These are phyloP conservation scores for Tiaroga cobitis DNA, from an alignment of 2,797 vertebrate genomes.

Conservation along the genomic window DNA sequence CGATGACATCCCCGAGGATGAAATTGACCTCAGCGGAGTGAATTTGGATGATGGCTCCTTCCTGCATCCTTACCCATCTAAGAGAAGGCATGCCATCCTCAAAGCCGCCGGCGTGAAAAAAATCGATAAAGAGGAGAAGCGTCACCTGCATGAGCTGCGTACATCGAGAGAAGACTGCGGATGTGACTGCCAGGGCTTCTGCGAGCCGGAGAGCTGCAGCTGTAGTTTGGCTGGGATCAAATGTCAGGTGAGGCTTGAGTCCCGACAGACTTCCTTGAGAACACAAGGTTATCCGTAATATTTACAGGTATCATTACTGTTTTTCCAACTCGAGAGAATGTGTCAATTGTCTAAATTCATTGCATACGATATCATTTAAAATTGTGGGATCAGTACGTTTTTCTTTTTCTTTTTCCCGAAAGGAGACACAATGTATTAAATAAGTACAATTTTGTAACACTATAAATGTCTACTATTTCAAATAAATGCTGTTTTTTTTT, in stretches of 20 bases:
- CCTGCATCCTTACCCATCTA: slow-evolving; percentile 90
- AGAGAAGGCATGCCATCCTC: slow-evolving; percentile 86
- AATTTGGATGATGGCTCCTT: slow-evolving; percentile 87
- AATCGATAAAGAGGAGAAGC: slow-evolving; percentile 94
- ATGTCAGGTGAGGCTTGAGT: slow-evolving; percentile 85
- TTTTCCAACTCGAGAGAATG: not conserved
- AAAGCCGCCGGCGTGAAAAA: slow-evolving; percentile 91
- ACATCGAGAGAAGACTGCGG: slow-evolving; percentile 93
- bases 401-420: too few species aligned
- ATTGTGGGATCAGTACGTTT: not conserved
- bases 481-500: too few species aligned
- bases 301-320: not conserved
- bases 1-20: slow-evolving; percentile 88
- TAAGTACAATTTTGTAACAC: too few species aligned
- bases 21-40: slow-evolving; percentile 79
- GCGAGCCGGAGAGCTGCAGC: slow-evolving; percentile 94
- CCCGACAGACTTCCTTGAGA: not conserved
- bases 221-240: slow-evolving; percentile 95
- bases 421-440: too few species aligned
- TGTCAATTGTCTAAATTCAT: not conserved
- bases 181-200: slow-evolving; percentile 91
- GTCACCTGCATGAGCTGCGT: slow-evolving; percentile 89
- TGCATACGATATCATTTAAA: not conserved
- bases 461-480: too few species aligned
- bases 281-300: not conserved